These are phyloP conservation scores for Diabrotica balteata DNA, from an alignment of 2,888 invertebrate genomes.

Conservation along the genomic window DNA sequence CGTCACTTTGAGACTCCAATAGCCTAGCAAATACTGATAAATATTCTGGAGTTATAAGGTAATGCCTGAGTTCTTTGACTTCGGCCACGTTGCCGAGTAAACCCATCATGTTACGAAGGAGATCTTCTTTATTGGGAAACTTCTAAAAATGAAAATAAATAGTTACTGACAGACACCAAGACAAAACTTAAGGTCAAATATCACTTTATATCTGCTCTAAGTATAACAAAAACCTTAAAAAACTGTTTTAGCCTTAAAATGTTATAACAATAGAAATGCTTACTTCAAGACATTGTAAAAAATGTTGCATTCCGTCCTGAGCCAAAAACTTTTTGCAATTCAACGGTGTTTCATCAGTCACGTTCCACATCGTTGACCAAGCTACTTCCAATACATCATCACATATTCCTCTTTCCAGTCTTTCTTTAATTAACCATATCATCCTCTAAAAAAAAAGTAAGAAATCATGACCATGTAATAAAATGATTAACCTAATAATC, in stretches of 20 bases:
- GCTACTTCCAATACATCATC: conserved; percentile 97
- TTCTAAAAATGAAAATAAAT: conserved; percentile 63
- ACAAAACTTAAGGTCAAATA: too few relatives aligned
- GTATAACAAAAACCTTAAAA: too few relatives aligned
- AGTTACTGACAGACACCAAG: too few relatives aligned
- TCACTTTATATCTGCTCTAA: too few relatives aligned
- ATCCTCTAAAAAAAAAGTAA: conserved; percentile 70
- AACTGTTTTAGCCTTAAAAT: too few relatives aligned
- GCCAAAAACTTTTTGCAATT: conserved; percentile 93
- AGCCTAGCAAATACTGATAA: conserved; percentile 86
- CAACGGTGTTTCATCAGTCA: conserved; percentile 92
- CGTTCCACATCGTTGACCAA: conserved; percentile 99
- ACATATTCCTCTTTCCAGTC: conserved; percentile 77
- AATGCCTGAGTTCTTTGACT: conserved; percentile 79
- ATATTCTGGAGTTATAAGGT: conserved; percentile 85
- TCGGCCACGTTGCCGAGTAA: conserved; percentile 95
- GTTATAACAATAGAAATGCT: not conserved
- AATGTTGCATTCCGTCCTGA: conserved; percentile 87
- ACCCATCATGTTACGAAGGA: conserved; percentile 98
- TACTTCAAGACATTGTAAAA: conserved; percentile 87
- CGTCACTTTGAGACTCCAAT: conserved; percentile 85
- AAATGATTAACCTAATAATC: too few relatives aligned
- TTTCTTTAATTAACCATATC: conserved; percentile 84
- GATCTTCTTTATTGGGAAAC: conserved; percentile 87
- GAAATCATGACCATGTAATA: too few relatives aligned